Percentiles rank a stretch among this genome's conserved stretches.
phyloP scores from a whole-genome alignment of 2,888 invertebrate species.

The Thera obeliscata region DNA sequence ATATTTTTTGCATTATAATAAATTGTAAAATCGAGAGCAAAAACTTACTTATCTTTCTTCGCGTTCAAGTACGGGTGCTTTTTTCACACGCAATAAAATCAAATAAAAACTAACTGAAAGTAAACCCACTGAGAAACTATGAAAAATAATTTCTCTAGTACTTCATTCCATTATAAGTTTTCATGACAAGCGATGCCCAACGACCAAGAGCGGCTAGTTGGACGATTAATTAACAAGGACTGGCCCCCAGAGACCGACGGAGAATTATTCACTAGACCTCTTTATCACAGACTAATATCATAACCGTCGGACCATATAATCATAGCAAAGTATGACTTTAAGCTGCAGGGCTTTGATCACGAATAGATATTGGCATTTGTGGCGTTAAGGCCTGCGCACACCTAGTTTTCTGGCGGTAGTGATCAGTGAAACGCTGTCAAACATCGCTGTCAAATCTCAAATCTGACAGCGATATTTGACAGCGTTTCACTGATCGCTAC shows the following conservation, averaged over 20 bases:
- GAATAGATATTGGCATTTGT: too few relatives aligned
- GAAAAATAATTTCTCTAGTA: constrained; percentile 34
- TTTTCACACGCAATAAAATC: background rate
- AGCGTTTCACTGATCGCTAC: too few relatives aligned
- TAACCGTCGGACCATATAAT: constrained; percentile 11
- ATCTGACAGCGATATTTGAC: too few relatives aligned
- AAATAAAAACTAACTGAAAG: constrained; percentile 1
- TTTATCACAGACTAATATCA: constrained; percentile 27
- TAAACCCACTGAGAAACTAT: constrained; percentile 16
- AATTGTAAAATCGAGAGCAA: too few relatives aligned
- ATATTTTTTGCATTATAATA: too few relatives aligned
- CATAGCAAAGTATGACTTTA: background rate
- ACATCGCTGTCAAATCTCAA: too few relatives aligned
- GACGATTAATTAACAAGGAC: constrained; percentile 68
- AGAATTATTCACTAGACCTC: constrained; percentile 60
- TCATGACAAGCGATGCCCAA: constrained; percentile 53
- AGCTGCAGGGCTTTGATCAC: too few relatives aligned
- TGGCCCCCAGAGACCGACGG: constrained; percentile 58
- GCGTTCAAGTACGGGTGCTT: too few relatives aligned
- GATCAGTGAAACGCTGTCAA: too few relatives aligned
- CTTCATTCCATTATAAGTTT: constrained; percentile 50
- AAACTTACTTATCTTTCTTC: too few relatives aligned
- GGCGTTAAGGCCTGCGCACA: too few relatives aligned
- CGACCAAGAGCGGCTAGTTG: constrained; percentile 58
- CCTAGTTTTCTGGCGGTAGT: too few relatives aligned